Base-by-base conservation (phyloP, 2,888 invertebrate genomes). In the Tryphoninae sp. region DNA sequence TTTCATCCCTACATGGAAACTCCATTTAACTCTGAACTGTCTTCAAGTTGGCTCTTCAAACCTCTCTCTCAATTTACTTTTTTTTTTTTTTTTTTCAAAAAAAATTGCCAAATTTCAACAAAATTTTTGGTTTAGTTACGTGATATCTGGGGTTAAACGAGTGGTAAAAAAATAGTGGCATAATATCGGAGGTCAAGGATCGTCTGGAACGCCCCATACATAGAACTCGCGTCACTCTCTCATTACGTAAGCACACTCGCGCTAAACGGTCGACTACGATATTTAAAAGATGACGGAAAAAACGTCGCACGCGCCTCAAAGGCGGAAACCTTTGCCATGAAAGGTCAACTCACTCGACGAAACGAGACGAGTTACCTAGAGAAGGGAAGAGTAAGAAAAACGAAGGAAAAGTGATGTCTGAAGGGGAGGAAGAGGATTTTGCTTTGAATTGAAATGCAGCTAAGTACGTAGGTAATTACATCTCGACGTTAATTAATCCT, bases 401-500 rank as follows among this genome's bases (percentile, higher is more conserved):
- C 59, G 59, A 74, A 55, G 2, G 58, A 62, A 42, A 42, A 64
- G 55, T 26, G 16, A 33, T 62, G 13, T 49, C n/a, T 6, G 45
- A 75, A 11, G 7, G 55, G 53, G 19, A 40, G 8, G 16, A n/a
- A 64, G 9, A 13, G 59, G 55, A 69, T 62, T 77, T 77, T 69
- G 78, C 73, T 84, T 84, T 64, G 79, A 84, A 85, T 85, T 86
- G 84, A 85, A 86, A 80, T 81, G 72, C 84, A 81, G 80, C 82
- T 76, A 78, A 79, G 81, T 80, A 83, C 82, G 80, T 49, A 62
- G 78, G 72, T 84, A 85, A 87, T 85, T 83, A 85, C 82, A 84
- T 83, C 81, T 73, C 73, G 62, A 64, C 80, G 58, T 83, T 86
- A 87, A 87, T 87, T 86, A 87, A 86, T 87, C 84, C 33, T 6